Conservation (phyloP, 2,888 invertebrate species). For the Hydropsyche betteni region DNA sequence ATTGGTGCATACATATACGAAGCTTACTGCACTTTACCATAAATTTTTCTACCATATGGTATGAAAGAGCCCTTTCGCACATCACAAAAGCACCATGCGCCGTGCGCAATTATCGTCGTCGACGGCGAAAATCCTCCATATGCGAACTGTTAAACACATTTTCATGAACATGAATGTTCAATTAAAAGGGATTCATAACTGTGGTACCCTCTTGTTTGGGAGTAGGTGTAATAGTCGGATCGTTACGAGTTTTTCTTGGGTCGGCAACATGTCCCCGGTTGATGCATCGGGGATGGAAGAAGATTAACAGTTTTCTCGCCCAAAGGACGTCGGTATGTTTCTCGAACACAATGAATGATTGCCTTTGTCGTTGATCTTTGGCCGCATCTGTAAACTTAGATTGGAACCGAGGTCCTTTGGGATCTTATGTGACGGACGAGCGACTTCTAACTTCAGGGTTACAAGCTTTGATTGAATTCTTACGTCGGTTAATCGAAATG, state of each 20-base stretch:
- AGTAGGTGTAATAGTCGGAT: background rate
- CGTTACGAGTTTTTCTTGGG: background rate
- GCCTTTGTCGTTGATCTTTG: slow-evolving; percentile 45
- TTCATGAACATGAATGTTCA: slow-evolving; percentile 57
- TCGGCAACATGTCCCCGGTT: slow-evolving; percentile 3
- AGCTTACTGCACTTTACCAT: slow-evolving; percentile 51
- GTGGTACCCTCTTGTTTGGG: no score
- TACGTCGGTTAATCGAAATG: slow-evolving; percentile 34
- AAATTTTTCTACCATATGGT: slow-evolving; percentile 67
- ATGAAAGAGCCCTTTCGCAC: slow-evolving; percentile 58
- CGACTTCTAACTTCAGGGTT: slow-evolving; percentile 40
- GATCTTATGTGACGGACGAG: slow-evolving; percentile 43
- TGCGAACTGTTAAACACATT: slow-evolving; percentile 65
- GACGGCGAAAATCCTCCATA: slow-evolving; percentile 56
- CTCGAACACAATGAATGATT: slow-evolving; percentile 49
- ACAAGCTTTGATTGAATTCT: slow-evolving; percentile 46
- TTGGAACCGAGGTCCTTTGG: slow-evolving; percentile 36
- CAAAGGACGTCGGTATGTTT: slow-evolving; percentile 30
- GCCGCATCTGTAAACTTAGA: slow-evolving; percentile 52
- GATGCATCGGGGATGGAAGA: slow-evolving; percentile 21
- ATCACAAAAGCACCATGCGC: slow-evolving; percentile 35
- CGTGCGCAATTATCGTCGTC: slow-evolving; percentile 14
- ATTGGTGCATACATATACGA: background rate
- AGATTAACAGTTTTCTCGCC: slow-evolving; percentile 30
- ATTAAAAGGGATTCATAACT: slow-evolving; percentile 43